Evolutionary conservation across 2,113 vertebrate species (phyloP).

Genomic region (Phrynosoma platyrhinos): DNA sequence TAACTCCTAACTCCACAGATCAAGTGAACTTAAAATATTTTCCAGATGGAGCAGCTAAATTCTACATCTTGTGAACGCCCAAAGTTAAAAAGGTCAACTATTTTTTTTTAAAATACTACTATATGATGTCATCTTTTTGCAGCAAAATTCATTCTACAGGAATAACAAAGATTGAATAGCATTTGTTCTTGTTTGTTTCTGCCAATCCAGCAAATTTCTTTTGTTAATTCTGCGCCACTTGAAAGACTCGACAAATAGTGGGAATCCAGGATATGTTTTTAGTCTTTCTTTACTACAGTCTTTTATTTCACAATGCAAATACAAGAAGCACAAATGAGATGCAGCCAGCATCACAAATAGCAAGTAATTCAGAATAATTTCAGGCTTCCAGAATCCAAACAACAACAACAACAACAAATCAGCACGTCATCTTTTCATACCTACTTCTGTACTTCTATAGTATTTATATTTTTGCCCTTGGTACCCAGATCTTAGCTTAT

Average conservation of each 20-base stretch:
- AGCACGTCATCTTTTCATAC: background rate
- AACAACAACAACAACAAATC: background rate
- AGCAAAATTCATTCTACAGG: conserved; percentile 9
- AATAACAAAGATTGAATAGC: background rate
- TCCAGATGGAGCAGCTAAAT: conserved; percentile 77
- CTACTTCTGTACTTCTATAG: background rate
- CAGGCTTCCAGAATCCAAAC: background rate
- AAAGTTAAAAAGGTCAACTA: conserved; percentile 69
- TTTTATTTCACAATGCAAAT: background rate
- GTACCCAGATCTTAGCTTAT: background rate
- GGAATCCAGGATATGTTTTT: background rate
- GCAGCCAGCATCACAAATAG: background rate
- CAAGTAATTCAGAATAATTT: background rate
- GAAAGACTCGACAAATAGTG: background rate
- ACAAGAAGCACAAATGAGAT: background rate
- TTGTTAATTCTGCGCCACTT: background rate
- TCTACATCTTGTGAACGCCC: conserved; percentile 69
- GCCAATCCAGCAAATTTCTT: background rate
- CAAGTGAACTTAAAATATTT: conserved; percentile 74
- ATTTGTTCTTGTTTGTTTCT: background rate
- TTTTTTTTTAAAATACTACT: conserved; percentile 35
- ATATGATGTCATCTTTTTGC: conserved; percentile 46
- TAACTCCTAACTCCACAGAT: conserved; percentile 65
- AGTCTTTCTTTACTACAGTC: background rate
- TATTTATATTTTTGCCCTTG: background rate